Base-by-base conservation (phyloP, 2,113 vertebrate genomes). In the Pampusana beccarii region DNA sequence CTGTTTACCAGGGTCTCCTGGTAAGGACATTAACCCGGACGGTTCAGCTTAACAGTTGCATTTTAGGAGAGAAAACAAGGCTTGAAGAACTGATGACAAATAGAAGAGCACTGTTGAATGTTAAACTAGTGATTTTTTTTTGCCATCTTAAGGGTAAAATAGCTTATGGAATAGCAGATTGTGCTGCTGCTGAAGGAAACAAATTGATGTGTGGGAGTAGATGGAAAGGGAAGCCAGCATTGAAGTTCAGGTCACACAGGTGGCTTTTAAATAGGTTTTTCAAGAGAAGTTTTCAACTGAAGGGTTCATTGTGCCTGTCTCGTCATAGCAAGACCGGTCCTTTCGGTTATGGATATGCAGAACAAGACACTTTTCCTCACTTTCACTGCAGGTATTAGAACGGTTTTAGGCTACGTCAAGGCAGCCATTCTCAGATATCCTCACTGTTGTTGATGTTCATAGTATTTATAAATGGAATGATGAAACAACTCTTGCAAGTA, bases 381-480 rank as follows among this genome's bases (percentile, higher is more conserved):
- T 38, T 83, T 60, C 80, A 48, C 77, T 84, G 69, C 83, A 81
- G 83, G 19, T 83, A 40, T 60, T 26, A 13, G 1, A 67, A 61
- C 0, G 4, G 87, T 78, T 91, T 66, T 44, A n/a, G 82, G 42
- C 54, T 48, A 23, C 56, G 64, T 38, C 58, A 34, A 83, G 67
- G 61, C 77, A 93, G 70, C 73, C 57, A 6, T 36, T 65, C 53
- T 80, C 42, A 44, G 38, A 53, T 33, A 53, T 16, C 73, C 57
- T 53, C 73, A 88, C 92, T 93, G 82, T 80, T 92, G 61, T 26
- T 84, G 42, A 25, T 94, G 66, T 58, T 87, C 12, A 11, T 84
- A 83, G 82, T 93, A 87, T 95, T 96, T 96, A 93, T 92, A 95
- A 79, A 75, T 34, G 61, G 25, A 78, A 56, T 28, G 17, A 67